These are phyloP conservation scores for Nyctibius bracteatus DNA, from an alignment of 2,113 vertebrate species.

Conservation along the genomic window DNA sequence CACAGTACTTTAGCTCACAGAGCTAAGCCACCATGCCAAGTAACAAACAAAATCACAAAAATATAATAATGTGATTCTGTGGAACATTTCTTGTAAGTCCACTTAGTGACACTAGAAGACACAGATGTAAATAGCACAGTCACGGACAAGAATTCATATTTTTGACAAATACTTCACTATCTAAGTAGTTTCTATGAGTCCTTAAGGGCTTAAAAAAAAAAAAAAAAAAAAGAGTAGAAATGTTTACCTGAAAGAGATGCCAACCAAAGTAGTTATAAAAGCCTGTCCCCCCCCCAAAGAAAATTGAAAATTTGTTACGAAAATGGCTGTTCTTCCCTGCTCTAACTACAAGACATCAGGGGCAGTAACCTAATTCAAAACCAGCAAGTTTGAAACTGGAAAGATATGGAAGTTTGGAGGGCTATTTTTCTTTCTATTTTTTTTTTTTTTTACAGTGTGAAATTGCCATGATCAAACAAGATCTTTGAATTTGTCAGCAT, in stretches of 20 bases:
- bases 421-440: not conserved
- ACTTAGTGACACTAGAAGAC: not conserved
- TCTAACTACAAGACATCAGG: not conserved
- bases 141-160: not conserved
- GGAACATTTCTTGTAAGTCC: not conserved
- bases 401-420: not conserved
- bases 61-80: not conserved
- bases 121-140: not conserved
- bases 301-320: not conserved
- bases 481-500: not conserved
- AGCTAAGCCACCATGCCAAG: not conserved
- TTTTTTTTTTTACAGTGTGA: not conserved
- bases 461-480: not conserved
- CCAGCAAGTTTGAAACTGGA: not conserved
- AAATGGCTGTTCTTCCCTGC: not conserved
- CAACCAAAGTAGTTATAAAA: not conserved
- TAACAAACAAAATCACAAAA: not conserved
- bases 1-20: not conserved
- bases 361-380: not conserved
- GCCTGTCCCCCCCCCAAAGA: not conserved
- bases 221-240: not conserved
- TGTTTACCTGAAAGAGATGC: not conserved
- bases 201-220: not conserved
- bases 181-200: not conserved
- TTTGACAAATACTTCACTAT: not conserved